Evolutionary conservation across 2,113 vertebrate genomes (phyloP).

Genomic region (Argyrosomus japonicus): DNA sequence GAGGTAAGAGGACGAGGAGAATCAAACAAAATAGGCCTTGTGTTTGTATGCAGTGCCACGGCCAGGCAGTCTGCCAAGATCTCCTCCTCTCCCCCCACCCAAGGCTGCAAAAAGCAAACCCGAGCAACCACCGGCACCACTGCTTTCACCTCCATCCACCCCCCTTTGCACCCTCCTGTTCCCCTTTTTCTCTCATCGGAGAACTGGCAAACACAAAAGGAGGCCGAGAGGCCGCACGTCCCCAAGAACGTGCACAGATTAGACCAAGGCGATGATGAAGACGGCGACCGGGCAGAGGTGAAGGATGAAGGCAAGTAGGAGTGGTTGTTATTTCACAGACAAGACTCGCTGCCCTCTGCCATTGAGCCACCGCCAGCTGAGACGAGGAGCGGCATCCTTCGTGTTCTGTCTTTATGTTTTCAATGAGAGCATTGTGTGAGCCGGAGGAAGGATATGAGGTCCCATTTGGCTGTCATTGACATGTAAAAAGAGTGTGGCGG

Average conservation of each 20-base stretch:
- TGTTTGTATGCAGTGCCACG: conserved; percentile 69
- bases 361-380: conserved; percentile 67
- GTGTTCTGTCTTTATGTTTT: conserved; percentile 61
- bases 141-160: conserved; percentile 19
- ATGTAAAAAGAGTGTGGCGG: conserved; percentile 87
- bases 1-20: conserved; percentile 54
- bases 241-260: conserved; percentile 40
- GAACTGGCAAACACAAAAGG: conserved; percentile 73
- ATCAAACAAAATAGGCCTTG: conserved; percentile 61
- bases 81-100: conserved; percentile 14
- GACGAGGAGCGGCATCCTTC: conserved; percentile 74
- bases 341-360: conserved; percentile 51
- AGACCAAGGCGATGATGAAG: conserved; percentile 50
- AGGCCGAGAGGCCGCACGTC: conserved; percentile 64
- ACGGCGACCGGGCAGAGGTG: conserved; percentile 22
- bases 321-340: conserved; percentile 50
- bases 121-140: not conserved
- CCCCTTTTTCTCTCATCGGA: conserved; percentile 80
- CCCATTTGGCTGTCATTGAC: conserved; percentile 89
- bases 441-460: conserved; percentile 74
- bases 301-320: conserved; percentile 32
- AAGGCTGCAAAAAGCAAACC: conserved; percentile 8
- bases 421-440: conserved; percentile 63
- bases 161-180: conserved; percentile 69
- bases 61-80: conserved; percentile 57